Evolutionary conservation across 2,113 vertebrate species (phyloP).

Genomic region (Cebus imitator): DNA sequence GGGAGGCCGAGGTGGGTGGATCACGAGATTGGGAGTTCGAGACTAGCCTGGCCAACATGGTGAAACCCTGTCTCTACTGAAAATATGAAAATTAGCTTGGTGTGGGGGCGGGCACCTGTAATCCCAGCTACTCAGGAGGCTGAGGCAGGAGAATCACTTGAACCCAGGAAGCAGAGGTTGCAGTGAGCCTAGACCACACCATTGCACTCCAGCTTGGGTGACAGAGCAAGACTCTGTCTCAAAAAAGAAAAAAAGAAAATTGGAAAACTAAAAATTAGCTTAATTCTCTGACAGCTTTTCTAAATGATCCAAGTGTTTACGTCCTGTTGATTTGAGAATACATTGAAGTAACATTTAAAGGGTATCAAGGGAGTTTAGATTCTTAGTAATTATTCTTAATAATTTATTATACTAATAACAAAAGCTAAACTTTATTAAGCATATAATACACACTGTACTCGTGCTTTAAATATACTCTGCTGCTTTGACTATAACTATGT

Average conservation of each 20-base stretch:
- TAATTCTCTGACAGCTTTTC: slow-evolving; percentile 48
- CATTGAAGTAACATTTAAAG: background rate
- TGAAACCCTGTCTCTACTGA: too few species aligned
- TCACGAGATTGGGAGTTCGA: too few species aligned
- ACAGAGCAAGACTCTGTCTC: too few species aligned
- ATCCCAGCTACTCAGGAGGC: too few species aligned
- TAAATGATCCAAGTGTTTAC: background rate
- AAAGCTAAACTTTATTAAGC: slow-evolving; percentile 43
- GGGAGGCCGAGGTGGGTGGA: too few species aligned
- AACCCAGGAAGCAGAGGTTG: too few species aligned
- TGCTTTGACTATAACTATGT: background rate
- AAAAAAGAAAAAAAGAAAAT: background rate
- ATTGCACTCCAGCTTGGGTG: too few species aligned
- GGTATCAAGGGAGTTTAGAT: background rate
- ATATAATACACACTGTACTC: background rate
- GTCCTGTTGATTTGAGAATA: slow-evolving; percentile 33
- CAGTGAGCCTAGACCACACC: too few species aligned
- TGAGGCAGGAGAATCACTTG: too few species aligned
- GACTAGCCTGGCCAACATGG: too few species aligned
- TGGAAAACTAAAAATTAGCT: background rate
- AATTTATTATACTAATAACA: background rate
- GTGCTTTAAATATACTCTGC: background rate
- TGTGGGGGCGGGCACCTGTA: too few species aligned
- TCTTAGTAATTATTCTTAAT: background rate
- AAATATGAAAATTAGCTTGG: too few species aligned